A percentile compares a stretch with the other conserved stretches of the same genome.
These are phyloP conservation scores for Penaeus monodon DNA, from an alignment of 2,888 invertebrate species.

Conservation along the genomic window DNA sequence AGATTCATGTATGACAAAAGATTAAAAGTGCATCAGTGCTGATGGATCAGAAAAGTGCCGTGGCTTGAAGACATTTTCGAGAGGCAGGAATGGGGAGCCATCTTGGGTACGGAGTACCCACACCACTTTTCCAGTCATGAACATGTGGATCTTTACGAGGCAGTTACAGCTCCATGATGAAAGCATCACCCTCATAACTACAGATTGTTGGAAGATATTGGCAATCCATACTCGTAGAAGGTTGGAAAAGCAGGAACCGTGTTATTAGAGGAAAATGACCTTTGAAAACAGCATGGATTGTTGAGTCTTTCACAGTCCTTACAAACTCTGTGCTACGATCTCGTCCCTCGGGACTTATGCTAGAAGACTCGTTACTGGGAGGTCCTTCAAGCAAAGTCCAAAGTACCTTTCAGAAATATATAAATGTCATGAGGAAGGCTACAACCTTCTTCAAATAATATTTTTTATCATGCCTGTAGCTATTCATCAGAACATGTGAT, in stretches of 20 bases:
- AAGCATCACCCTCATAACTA: constrained; percentile 11
- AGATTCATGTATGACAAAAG: no score
- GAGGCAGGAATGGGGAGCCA: no score
- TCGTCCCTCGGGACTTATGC: constrained; percentile 49
- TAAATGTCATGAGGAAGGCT: constrained; percentile 30
- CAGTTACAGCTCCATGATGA: neutral
- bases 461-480: constrained; percentile 33
- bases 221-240: constrained; percentile 23
- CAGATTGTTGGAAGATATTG: constrained; percentile 23
- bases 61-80: no score
- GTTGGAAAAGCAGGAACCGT: constrained; percentile 5
- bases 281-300: constrained; percentile 30
- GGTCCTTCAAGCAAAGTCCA: constrained; percentile 23
- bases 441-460: constrained; percentile 14
- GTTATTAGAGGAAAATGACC: constrained; percentile 1
- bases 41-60: no score
- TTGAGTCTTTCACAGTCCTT: constrained; percentile 27
- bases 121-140: neutral
- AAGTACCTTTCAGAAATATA: constrained; percentile 29
- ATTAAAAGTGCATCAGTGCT: no score
- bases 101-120: no score
- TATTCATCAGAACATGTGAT: constrained; percentile 41
- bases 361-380: constrained; percentile 33
- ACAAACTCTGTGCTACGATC: constrained; percentile 40
- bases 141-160: neutral